Evolutionary conservation across 2,113 vertebrate species (phyloP), one percentile per base, ranked within the genome.

Genomic region (Telmatochromis sp.): DNA sequence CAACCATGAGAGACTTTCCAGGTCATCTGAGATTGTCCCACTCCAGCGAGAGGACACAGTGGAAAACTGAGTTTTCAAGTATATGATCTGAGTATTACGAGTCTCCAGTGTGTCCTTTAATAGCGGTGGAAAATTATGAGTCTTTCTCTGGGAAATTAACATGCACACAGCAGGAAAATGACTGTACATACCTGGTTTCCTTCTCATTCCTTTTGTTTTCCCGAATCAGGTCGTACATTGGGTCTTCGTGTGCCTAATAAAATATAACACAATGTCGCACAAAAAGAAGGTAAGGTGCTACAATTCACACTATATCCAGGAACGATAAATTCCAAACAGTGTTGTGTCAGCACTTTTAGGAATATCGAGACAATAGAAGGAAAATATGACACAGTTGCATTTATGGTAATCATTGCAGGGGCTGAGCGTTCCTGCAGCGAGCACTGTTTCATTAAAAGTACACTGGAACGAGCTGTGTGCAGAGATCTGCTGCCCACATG

Each of bases 161-260:
- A 26, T n/a, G 19, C 68, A 83, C 13, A 79, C 12, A 21, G 31
- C 4, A 79, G 51, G 50, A 51, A 73, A 31, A 37, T 6, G 11
- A 79, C 9, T 4, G 3, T 5, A 14, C 23, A 33, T 95, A 99
- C 98, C 98, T 98, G 83, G 97, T 96, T 91, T 99, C 97, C 90
- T 99, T 99, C 91, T 98, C 97, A 60, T 98, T 97, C 54, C 97
- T 96, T 89, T 98, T 98, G 91, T 98, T 98, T 93, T 99, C 98
- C 73, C 97, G 96, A 87, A 99, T 98, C 83, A 98, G 95, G 90
- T 99, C 98, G 4, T 99, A 99, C 98, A 98, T 99, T 28, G 98
- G 98, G 90, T 99, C 98, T 96, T 99, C 98, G 14, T 99, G 98
- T 82, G 98, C 98, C 98, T 99, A 85, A 73, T 89, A 80, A 54